A percentile compares a stretch with the other conserved stretches of the same genome.
Evolutionary conservation across 1,140 invertebrate species (phyloP).

Genomic region (Thaumatotibia leucotreta): DNA sequence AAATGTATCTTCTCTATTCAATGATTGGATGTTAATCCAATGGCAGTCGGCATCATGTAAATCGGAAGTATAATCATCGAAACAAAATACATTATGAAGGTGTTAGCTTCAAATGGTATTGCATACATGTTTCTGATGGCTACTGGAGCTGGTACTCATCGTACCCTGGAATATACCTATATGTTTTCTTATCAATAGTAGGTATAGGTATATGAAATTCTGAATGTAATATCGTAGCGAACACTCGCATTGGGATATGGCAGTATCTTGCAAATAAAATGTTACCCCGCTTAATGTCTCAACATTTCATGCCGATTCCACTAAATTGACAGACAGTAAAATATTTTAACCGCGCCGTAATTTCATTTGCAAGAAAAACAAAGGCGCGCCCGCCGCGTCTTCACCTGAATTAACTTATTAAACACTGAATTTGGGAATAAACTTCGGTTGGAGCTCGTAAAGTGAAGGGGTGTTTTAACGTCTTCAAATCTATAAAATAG

Average conservation of each 20-base stretch:
- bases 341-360: constrained; percentile 74
- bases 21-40: too few relatives aligned
- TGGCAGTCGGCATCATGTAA: too few relatives aligned
- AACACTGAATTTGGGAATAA: constrained; percentile 51
- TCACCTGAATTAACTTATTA: constrained; percentile 72
- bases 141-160: too few relatives aligned
- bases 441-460: constrained; percentile 49
- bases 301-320: constrained; percentile 51
- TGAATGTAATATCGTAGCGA: too few relatives aligned
- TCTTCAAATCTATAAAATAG: background rate
- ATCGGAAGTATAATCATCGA: too few relatives aligned
- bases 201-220: too few relatives aligned
- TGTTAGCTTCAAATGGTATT: too few relatives aligned
- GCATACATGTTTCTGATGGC: too few relatives aligned
- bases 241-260: constrained; percentile 49
- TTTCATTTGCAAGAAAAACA: constrained; percentile 73
- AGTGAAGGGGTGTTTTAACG: constrained; percentile 21
- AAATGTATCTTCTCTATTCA: too few relatives aligned
- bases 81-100: too few relatives aligned
- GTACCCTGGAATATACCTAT: too few relatives aligned
- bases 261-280: constrained; percentile 72
- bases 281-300: constrained; percentile 73
- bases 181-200: too few relatives aligned
- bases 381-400: constrained; percentile 42
- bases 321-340: constrained; percentile 75